These are phyloP conservation scores for Andrena dorsata DNA, from an alignment of 2,888 invertebrate species.

Conservation along the genomic window DNA sequence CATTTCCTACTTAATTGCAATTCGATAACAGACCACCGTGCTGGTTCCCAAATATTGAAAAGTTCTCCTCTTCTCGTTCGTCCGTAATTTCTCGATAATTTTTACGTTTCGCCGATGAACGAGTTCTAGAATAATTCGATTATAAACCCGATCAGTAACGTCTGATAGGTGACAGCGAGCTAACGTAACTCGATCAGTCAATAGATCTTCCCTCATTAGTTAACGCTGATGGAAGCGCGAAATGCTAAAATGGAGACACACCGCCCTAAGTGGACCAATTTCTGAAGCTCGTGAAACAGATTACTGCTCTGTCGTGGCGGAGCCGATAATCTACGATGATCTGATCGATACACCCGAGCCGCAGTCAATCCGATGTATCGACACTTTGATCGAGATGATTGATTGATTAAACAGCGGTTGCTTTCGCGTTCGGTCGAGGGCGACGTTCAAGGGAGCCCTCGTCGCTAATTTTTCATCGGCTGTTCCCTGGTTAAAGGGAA, in stretches of 20 bases:
- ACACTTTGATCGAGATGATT: conserved; percentile 38
- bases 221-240: conserved; percentile 15
- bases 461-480: conserved; percentile 17
- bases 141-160: not conserved
- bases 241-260: conserved; percentile 27
- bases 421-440: not conserved
- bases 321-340: conserved; percentile 34
- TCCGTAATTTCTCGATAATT: not conserved
- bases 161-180: not conserved
- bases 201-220: conserved; percentile 7
- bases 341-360: conserved; percentile 33
- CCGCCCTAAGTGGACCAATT: conserved; percentile 38
- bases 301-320: conserved; percentile 38
- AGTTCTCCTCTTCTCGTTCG: not conserved
- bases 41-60: not conserved
- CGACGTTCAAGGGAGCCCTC: not conserved
- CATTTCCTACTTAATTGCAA: not conserved
- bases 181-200: conserved; percentile 18
- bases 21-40: not conserved
- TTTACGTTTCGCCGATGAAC: not conserved
- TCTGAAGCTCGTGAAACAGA: conserved; percentile 33
- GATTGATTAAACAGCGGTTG: conserved; percentile 39
- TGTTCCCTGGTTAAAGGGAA: not conserved
- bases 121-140: not conserved
- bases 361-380: conserved; percentile 34